Base-by-base conservation (phyloP, 2,888 invertebrate species). In the Arge pagana region DNA sequence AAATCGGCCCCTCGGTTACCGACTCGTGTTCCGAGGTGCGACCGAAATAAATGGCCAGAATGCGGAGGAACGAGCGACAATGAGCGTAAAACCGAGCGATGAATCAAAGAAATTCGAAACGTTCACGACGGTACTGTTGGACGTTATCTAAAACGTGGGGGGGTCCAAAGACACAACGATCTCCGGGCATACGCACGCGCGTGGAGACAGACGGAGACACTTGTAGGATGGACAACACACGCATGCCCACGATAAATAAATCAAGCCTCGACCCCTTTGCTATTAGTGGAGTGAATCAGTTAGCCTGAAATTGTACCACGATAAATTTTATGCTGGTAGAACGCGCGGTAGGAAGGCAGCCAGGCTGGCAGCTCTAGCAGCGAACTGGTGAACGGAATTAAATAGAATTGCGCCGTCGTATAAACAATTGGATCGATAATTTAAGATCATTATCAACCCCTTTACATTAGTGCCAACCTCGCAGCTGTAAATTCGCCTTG, bases 381-480 rank as follows among this genome's bases (percentile, higher is more conserved):
- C 45, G 33, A 45, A 30, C 52, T 23, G 55, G 62, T 59, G 63
- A 57, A 57, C 56, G 61, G 63, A 60, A 71, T 73, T 68, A 71
- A 71, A 66, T 67, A 68, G 67, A 69, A 72, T 71, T 66, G 71
- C 69, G 67, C 68, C 67, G 66, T 68, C 71, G 68, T 73, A 72
- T 72, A 72, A 74, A 74, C 72, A 73, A 75, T 74, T 68, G 72
- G 73, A 74, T 75, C 74, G 67, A 74, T 75, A 75, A 72, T 74
- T 73, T 68, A 64, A 71, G 74, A 74, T 74, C 67, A 66, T 74
- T 74, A 74, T 74, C 74, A 72, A 59, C 66, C 66, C 68, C 66
- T 67, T 70, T 69, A 67, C 68, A 72, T 72, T 65, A 67, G 67
- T 63, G 67, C 63, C 67, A 67, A 64, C 67, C 63, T 62, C 61